phyloP scores from a whole-genome alignment of 2,113 vertebrate genomes.

The Ameiurus melas region DNA sequence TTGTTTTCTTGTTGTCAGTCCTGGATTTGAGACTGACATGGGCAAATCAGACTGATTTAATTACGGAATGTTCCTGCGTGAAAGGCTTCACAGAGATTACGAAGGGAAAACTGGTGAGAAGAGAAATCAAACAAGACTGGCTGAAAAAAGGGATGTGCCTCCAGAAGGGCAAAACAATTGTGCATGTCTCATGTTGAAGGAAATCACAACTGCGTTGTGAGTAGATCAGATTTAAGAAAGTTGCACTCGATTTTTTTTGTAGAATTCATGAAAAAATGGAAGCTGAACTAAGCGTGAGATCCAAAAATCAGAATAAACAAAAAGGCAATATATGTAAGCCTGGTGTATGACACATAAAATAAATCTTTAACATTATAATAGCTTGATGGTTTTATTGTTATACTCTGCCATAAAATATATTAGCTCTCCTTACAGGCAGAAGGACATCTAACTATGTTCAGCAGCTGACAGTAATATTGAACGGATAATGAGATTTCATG shows the following conservation, averaged over 20 bases:
- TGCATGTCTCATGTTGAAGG: conserved; percentile 1
- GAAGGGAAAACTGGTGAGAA: conserved; percentile 33
- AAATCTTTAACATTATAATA: conserved; percentile 12
- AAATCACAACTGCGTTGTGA: not conserved
- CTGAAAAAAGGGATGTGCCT: not conserved
- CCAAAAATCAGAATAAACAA: not conserved
- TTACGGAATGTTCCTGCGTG: conserved; percentile 41
- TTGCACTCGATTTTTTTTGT: not conserved
- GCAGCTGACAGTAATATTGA: conserved; percentile 15
- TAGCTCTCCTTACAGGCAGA: not conserved
- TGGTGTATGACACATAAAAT: not conserved
- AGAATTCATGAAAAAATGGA: not conserved
- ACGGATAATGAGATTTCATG: conserved; percentile 31
- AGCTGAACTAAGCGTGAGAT: not conserved
- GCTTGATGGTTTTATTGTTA: conserved; percentile 12
- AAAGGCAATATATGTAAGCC: not conserved
- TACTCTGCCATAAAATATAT: conserved; percentile 1
- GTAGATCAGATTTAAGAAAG: not conserved
- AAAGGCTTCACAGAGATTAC: conserved; percentile 27
- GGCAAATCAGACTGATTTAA: conserved; percentile 46
- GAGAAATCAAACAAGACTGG: conserved; percentile 22
- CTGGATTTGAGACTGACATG: conserved; percentile 33
- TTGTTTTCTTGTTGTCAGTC: conserved; percentile 20
- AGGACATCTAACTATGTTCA: not conserved
- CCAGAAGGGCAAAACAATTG: not conserved